Base-by-base conservation (phyloP, 2,888 invertebrate genomes). In the Meteorus cinctellus region DNA sequence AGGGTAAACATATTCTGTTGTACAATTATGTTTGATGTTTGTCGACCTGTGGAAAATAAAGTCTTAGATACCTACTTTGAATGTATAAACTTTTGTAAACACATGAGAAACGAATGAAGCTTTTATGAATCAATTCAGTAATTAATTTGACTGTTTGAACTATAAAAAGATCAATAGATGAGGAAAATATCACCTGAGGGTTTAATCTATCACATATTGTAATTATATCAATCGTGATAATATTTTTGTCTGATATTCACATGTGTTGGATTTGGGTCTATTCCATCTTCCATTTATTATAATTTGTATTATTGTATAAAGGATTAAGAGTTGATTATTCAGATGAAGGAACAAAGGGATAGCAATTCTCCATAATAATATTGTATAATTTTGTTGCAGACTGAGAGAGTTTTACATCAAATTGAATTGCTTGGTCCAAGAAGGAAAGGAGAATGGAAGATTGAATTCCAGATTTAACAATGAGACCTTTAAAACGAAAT, bases 381-480 rank as follows among this genome's bases (percentile, higher is more conserved):
- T 55, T 55, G 55, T 55, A 24, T 24, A 55, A 55, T 55, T 55
- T 55, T 55, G n/a, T 55, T 24, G 19, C 55, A 19, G 55, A 19
- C 19, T 19, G 6, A 24, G 10, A 6, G 55, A 55, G 55, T 55
- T 55, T 55, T 19, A 55, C n/a, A 8, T 8, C 4, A 55, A 19
- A 55, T 19, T 55, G 8, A 19, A 19, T 19, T 8, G 24, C 19
- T 8, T 5, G 4, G 4, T 5, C n/a, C 55, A n/a, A 6, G 55
- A 19, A 55, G 1, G 19, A 55, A 55, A 19, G 55, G 6, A 48
- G 1, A 19, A 24, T 8, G n/a, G 19, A 8, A 19, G 55, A 4
- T 55, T 55, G 19, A 24, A 55, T 55, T 55, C 24, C 19, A 24
- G n/a, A 55, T 8, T 4, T 1, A 1, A 19, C 55, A 19, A 55